Percentiles rank a stretch among this genome's conserved stretches.
phyloP scores from a whole-genome alignment of 1,140 invertebrate genomes.

The Drosophila repleta region DNA sequence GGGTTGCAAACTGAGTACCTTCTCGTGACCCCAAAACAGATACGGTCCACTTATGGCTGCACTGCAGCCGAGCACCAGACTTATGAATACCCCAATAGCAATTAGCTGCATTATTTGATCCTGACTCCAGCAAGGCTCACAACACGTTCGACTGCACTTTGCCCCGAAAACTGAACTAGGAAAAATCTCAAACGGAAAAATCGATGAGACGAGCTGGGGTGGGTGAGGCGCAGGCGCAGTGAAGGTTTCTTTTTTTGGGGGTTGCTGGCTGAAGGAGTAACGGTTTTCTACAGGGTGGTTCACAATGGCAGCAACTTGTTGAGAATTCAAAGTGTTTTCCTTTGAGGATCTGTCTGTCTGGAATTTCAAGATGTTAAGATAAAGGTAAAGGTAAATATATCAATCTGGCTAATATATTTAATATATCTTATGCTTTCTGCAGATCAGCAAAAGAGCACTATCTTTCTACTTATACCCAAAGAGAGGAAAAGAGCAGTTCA shows the following conservation, averaged over 20 bases:
- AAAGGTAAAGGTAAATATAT: too few species aligned
- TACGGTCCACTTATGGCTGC: conserved; percentile 84
- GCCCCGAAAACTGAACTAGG: conserved; percentile 13
- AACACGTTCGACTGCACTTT: conserved; percentile 12
- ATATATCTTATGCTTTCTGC: too few species aligned
- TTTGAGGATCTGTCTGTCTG: too few species aligned
- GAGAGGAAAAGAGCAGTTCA: too few species aligned
- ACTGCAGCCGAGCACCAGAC: conserved; percentile 52
- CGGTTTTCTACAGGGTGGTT: background rate
- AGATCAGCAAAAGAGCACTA: too few species aligned
- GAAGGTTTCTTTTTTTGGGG: conserved; percentile 7
- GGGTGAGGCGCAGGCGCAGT: conserved; percentile 31
- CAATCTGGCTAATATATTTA: too few species aligned
- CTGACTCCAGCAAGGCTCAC: conserved; percentile 9
- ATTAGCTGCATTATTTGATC: conserved; percentile 58
- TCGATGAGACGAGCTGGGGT: conserved; percentile 18
- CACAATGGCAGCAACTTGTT: too few species aligned
- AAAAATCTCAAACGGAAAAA: conserved; percentile 36
- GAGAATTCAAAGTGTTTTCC: too few species aligned
- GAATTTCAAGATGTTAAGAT: too few species aligned
- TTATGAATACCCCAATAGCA: conserved; percentile 39
- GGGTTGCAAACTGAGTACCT: conserved; percentile 83
- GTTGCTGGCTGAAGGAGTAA: background rate
- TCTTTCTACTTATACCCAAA: too few species aligned
- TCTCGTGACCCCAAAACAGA: conserved; percentile 85